Evolutionary conservation across 2,888 invertebrate genomes (phyloP).

Genomic region (Amiota mariae): DNA sequence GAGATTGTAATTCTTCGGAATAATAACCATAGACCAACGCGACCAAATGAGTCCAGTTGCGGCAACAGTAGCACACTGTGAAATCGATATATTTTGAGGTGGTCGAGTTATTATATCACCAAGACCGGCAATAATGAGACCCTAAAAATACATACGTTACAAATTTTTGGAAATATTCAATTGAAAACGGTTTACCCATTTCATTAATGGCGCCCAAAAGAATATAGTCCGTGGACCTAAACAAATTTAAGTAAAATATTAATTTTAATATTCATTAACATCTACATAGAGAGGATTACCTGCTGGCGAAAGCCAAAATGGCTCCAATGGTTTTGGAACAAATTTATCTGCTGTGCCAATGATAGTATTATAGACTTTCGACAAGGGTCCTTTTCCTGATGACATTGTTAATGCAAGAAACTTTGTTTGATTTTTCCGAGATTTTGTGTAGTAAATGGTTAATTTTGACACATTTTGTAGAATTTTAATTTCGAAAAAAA

Average conservation of each 20-base stretch:
- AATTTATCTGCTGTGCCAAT: constrained; percentile 48
- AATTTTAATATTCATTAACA: no score
- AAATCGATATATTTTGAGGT: constrained; percentile 85
- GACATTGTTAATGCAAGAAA: constrained; percentile 41
- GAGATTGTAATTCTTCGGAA: constrained; percentile 28
- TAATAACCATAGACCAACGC: constrained; percentile 29
- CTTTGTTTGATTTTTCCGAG: neutral
- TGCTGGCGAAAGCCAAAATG: constrained; percentile 58
- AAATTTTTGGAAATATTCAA: neutral
- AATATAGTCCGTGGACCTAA: constrained; percentile 63
- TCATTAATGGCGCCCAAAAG: constrained; percentile 62
- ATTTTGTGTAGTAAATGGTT: neutral
- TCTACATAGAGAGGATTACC: constrained; percentile 39
- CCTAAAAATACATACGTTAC: constrained; percentile 26
- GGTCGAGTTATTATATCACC: constrained; percentile 87
- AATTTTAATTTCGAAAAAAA: constrained; percentile 54
- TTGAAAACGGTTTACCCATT: constrained; percentile 55
- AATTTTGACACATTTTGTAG: neutral
- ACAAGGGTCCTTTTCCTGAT: constrained; percentile 46
- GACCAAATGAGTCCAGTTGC: constrained; percentile 27
- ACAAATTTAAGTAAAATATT: neutral
- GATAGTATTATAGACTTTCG: constrained; percentile 49
- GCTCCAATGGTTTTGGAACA: constrained; percentile 51
- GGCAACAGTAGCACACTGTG: constrained; percentile 81
- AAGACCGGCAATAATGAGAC: constrained; percentile 80